Evolutionary conservation across 2,113 vertebrate genomes (phyloP), one percentile per base, ranked within the genome.

Genomic region (Epinephelus moara): DNA sequence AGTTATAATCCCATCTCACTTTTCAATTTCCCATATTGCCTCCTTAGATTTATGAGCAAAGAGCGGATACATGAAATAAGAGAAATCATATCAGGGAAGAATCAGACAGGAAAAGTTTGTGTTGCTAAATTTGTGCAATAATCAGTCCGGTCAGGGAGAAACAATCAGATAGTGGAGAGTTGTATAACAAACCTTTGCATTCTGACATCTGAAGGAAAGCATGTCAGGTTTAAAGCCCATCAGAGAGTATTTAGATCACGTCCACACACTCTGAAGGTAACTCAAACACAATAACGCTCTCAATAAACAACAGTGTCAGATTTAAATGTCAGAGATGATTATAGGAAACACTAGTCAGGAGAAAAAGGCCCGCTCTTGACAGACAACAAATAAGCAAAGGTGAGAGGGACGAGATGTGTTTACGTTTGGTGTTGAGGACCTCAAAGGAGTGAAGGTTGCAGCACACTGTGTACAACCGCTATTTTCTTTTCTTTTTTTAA

Each of bases 1-100:
- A 92, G 91, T 95, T 96, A 91, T 94, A 94, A 96, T 96, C 95
- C 95, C 94, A 91, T 96, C 95, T 96, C 92, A 91, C 93, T 92
- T 96, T 96, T 94, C 92, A 93, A 91, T 93, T 96, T 96, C 96
- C 95, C 95, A 96, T 85, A 87, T 83, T 88, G 57, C 79, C 83
- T 88, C 69, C 19, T 93, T 78, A 91, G 88, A 92, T 94, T 84
- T 82, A 21, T 52, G 64, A 74, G 77, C 50, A 50, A 68, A 84
- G 52, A 78, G 52, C 23, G 14, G 70, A 83, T 56, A 12, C n/a
- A 18, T n/a, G 19, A 74, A 69, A 70, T 70, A n/a, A 13, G 53
- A 80, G 56, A 70, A 61, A 62, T 23, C 21, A 30, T 15, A 45
- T 78, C 14, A 15, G 27, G 66, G 15, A 64, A 8, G 23, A 19